Evolutionary conservation across 2,888 invertebrate species (phyloP).

Genomic region (Sinhomidia bicolor): DNA sequence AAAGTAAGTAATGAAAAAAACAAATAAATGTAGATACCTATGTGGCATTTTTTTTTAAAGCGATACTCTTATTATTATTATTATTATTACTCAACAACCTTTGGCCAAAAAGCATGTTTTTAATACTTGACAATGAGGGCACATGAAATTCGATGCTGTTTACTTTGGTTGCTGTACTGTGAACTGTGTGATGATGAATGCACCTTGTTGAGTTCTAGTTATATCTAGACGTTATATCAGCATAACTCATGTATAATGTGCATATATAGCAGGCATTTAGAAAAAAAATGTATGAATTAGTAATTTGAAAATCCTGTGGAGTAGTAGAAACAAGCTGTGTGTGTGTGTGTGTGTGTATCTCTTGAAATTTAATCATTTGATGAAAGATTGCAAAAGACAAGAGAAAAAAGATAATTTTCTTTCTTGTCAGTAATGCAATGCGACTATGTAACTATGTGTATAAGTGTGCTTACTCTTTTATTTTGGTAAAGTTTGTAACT

Average conservation of each 20-base stretch:
- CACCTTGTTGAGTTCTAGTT: conserved; percentile 30
- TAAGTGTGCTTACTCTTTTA: background rate
- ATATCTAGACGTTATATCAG: background rate
- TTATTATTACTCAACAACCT: conserved; percentile 69
- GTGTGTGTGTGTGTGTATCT: background rate
- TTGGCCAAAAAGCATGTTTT: conserved; percentile 40
- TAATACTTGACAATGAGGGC: conserved; percentile 71
- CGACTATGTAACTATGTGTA: background rate
- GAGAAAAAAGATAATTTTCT: background rate
- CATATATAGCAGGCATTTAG: background rate
- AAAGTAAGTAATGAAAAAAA: conserved; percentile 31
- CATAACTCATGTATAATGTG: conserved; percentile 5
- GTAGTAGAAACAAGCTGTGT: conserved; percentile 12
- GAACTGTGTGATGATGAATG: background rate
- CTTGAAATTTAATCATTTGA: conserved; percentile 44
- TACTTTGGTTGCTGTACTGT: too few relatives aligned
- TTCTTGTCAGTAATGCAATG: background rate
- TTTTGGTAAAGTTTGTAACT: conserved; percentile 8
- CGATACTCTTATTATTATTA: conserved; percentile 37
- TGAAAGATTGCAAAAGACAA: conserved; percentile 64
- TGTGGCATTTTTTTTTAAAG: conserved; percentile 20
- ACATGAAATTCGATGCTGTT: conserved; percentile 63
- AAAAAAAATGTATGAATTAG: conserved; percentile 30
- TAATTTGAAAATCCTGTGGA: conserved; percentile 18
- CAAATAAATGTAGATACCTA: background rate